Base-by-base conservation (phyloP, 2,888 invertebrate species). In the Heliconius charithonia region DNA sequence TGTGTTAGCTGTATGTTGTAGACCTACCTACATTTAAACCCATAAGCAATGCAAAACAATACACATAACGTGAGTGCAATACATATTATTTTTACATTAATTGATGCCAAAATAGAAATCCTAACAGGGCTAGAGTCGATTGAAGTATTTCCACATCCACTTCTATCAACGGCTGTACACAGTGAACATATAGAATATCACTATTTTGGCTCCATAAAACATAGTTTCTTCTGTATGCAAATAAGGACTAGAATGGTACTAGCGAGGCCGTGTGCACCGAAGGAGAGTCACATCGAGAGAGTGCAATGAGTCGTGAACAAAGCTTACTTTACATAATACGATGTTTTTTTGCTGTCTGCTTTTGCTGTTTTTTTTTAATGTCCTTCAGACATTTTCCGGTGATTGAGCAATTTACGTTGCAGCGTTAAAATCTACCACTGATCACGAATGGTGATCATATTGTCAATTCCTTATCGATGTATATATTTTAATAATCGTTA, bases 291-390 rank as follows among this genome's bases (percentile, higher is more conserved):
- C 63, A 71, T 67, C 71, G 72, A 71, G 79, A 79, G 78, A 75
- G 76, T 41, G 79, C 82, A 84, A 80, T 83, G 77, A 81, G 75
- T 80, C 82, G 76, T 82, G 83, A 81, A 83, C 81, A 80, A 80
- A 81, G 81, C 76, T 81, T 80, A 77, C 76, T 84, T 82, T 81
- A 80, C 81, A 83, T 82, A 81, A 79, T 79, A 80, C 72, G 16
- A 3, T 37, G 10, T 10, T 37, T 37, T 10, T 37, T 37, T 37
- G 37, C 37, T 37, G 37, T 37, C 37, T 37, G 10, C 37, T 37
- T 37, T 37, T 37, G 37, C 37, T 37, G 37, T 71, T 81, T 80
- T 81, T 79, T 76, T 69, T 72, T 51, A 25, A 51, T 51, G 51
- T 19, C 59, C 65, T 67, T 70, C 79, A 77, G 79, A 80, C 81